Evolutionary conservation across 2,113 vertebrate species (phyloP).

Genomic region (Pelodiscus sinensis): DNA sequence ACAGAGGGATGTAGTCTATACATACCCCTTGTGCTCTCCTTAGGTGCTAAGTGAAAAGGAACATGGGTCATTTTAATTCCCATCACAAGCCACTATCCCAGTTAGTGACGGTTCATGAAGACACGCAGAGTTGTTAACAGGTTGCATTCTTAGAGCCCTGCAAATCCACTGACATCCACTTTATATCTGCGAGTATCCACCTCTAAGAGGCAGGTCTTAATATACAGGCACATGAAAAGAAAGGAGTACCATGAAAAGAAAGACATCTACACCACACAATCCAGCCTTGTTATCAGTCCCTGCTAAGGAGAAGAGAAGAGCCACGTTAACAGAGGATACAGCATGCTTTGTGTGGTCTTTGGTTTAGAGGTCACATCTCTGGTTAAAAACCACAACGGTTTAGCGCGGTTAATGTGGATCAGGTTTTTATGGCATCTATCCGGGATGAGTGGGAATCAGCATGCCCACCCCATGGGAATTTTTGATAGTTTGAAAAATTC

Average conservation of each 20-base stretch:
- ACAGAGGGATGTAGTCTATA: too few relatives aligned
- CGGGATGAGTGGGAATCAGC: too few relatives aligned
- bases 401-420: not conserved
- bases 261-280: not conserved
- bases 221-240: too few relatives aligned
- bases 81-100: constrained; percentile 40
- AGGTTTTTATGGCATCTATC: not conserved
- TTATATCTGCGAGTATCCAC: too few relatives aligned
- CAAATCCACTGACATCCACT: too few relatives aligned
- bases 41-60: constrained; percentile 18
- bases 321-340: not conserved
- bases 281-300: constrained; percentile 8
- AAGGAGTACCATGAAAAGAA: too few relatives aligned
- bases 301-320: not conserved
- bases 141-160: not conserved
- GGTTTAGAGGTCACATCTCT: not conserved
- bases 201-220: too few relatives aligned
- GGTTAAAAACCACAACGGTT: not conserved
- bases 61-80: constrained; percentile 32
- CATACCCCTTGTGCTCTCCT: too few relatives aligned
- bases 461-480: too few relatives aligned
- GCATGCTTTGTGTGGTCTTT: not conserved
- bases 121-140: constrained; percentile 52
- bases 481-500: not conserved
- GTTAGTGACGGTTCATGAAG: constrained; percentile 62